phyloP scores from a whole-genome alignment of 2,888 invertebrate genomes.

The Bedellia somnulentella region DNA sequence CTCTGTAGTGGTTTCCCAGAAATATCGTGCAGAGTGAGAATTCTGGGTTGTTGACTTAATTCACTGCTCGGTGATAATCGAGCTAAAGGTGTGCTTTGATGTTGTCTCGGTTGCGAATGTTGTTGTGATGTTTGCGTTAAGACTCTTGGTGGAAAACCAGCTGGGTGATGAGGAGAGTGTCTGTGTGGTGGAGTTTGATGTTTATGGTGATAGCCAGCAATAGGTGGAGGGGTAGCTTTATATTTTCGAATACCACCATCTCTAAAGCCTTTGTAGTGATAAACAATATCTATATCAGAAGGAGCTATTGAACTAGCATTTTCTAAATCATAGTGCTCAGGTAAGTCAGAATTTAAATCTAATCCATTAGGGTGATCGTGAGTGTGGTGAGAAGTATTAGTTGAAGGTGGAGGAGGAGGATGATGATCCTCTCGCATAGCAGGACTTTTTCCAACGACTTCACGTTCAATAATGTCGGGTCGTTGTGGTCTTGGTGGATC shows the following conservation, averaged over 20 bases:
- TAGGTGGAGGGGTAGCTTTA: constrained; percentile 82
- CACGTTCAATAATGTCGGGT: constrained; percentile 92
- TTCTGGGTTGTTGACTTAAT: constrained; percentile 88
- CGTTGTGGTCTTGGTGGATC: constrained; percentile 80
- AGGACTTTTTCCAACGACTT: constrained; percentile 83
- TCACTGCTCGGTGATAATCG: constrained; percentile 90
- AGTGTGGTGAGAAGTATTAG: constrained; percentile 69
- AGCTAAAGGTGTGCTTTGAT: constrained; percentile 90
- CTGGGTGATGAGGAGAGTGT: constrained; percentile 76
- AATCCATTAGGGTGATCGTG: constrained; percentile 74
- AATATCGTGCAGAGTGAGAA: constrained; percentile 90
- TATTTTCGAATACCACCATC: constrained; percentile 86
- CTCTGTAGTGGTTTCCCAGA: constrained; percentile 91
- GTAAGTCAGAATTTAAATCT: constrained; percentile 77
- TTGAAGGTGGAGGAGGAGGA: constrained; percentile 76
- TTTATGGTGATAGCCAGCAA: constrained; percentile 76
- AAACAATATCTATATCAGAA: constrained; percentile 94
- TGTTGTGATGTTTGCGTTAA: constrained; percentile 72
- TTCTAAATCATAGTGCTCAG: constrained; percentile 94
- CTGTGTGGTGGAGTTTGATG: constrained; percentile 74
- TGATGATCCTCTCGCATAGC: constrained; percentile 78
- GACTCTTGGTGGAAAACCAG: constrained; percentile 73
- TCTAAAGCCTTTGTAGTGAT: constrained; percentile 93
- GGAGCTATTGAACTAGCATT: constrained; percentile 97
- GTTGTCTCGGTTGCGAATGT: constrained; percentile 68